Evolutionary conservation across 64 coral and sea anemone genomes (phyloP).

Genomic region (Anthopleura sola): DNA sequence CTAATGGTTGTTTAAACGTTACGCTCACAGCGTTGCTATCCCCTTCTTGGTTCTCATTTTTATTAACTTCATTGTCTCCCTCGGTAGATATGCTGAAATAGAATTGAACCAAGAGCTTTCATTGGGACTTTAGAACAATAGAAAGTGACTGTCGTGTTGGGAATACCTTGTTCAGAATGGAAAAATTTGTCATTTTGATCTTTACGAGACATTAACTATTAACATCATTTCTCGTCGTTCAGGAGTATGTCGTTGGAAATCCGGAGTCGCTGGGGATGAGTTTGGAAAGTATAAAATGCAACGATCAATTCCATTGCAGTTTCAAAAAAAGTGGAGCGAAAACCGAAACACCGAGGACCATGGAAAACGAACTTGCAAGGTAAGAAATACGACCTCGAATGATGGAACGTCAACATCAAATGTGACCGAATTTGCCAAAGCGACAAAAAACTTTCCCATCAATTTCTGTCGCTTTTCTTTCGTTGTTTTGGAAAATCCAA

Average conservation of each 20-base stretch:
- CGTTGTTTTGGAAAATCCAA: not conserved
- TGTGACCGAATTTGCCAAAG: not conserved
- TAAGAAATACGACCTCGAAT: not conserved
- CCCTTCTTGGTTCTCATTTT: not conserved
- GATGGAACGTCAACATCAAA: not conserved
- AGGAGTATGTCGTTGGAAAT: not conserved
- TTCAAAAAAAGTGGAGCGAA: not conserved
- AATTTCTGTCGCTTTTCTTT: not conserved
- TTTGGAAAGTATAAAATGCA: constrained; percentile 1
- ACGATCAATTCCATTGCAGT: not conserved
- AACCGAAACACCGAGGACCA: not conserved
- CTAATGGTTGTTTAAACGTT: not conserved
- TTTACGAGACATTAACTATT: constrained; percentile 18
- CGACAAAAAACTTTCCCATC: not conserved
- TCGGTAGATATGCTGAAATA: not conserved
- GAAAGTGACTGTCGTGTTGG: not conserved
- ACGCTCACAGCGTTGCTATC: not conserved
- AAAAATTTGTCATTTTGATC: constrained; percentile 5
- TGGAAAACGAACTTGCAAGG: not conserved
- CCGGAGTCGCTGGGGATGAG: not conserved
- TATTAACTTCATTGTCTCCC: not conserved
- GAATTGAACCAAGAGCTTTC: not conserved
- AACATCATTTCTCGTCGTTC: not conserved
- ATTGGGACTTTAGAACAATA: constrained; percentile 14
- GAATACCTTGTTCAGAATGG: not conserved